phyloP scores from a whole-genome alignment of 2,113 vertebrate genomes.

The Uria aalge region DNA sequence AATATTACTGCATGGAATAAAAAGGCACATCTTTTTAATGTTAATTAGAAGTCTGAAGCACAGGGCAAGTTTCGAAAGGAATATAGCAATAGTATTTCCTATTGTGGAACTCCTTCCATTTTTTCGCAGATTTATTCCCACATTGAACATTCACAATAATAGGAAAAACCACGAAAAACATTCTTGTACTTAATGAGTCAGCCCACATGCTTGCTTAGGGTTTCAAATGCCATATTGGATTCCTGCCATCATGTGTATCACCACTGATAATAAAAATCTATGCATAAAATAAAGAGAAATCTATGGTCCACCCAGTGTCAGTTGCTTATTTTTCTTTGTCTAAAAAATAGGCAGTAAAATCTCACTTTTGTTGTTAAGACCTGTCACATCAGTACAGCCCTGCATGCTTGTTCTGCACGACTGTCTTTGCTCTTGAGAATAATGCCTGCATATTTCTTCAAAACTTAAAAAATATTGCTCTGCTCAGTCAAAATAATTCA shows the following conservation, averaged over 20 bases:
- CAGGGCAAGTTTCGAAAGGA: background rate
- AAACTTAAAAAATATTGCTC: background rate
- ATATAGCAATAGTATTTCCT: background rate
- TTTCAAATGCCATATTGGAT: conserved; percentile 35
- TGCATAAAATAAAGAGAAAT: background rate
- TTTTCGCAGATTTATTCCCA: background rate
- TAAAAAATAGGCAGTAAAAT: background rate
- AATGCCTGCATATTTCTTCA: background rate
- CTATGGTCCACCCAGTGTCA: background rate
- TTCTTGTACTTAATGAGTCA: background rate
- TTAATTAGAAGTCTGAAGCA: background rate
- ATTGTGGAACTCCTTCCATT: background rate
- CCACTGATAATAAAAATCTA: conserved; percentile 20
- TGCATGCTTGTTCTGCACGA: background rate
- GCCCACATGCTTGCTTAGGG: background rate
- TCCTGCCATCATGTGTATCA: background rate
- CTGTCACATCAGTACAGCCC: background rate
- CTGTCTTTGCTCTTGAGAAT: background rate
- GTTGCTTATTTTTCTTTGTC: background rate
- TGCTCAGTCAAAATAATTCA: conserved; percentile 15
- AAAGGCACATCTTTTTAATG: background rate
- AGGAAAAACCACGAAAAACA: background rate
- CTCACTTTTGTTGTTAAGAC: background rate
- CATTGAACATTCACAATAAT: background rate
- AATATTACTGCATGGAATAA: background rate